A percentile compares a stretch with the other conserved stretches of the same genome.
These are phyloP conservation scores for Achatina immaculata DNA, from an alignment of 1,140 invertebrate species.

Conservation along the genomic window DNA sequence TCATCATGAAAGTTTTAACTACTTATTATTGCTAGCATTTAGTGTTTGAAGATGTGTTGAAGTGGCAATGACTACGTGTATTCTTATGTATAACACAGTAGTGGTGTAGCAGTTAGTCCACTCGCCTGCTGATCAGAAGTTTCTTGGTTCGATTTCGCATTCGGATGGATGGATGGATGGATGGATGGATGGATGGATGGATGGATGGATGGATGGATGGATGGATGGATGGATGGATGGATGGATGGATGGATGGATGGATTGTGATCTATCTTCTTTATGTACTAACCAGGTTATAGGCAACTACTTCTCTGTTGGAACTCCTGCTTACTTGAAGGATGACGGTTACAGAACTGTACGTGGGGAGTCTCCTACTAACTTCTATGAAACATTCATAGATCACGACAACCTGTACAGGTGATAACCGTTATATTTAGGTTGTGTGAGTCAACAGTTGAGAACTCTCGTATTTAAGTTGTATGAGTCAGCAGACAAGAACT, in stretches of 20 bases:
- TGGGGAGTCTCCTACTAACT: not conserved
- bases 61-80: too few species aligned
- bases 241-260: not conserved
- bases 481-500: too few species aligned
- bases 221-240: too few species aligned
- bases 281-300: conserved; percentile 31
- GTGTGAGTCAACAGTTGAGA: too few species aligned
- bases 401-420: conserved; percentile 13
- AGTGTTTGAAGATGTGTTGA: too few species aligned
- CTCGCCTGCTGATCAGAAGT: too few species aligned
- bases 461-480: too few species aligned
- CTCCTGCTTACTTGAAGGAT: not conserved
- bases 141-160: too few species aligned
- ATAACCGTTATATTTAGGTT: not conserved
- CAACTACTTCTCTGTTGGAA: conserved; percentile 20
- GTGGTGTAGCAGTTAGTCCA: too few species aligned
- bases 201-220: not conserved
- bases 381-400: not conserved
- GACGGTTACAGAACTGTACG: not conserved
- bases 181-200: not conserved
- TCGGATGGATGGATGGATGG: not conserved
- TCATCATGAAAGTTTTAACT: too few species aligned
- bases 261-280: not conserved
- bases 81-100: too few species aligned
- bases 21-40: too few species aligned